These are phyloP conservation scores for Lissonota sp. DNA, from an alignment of 2,888 invertebrate genomes.

Conservation along the genomic window DNA sequence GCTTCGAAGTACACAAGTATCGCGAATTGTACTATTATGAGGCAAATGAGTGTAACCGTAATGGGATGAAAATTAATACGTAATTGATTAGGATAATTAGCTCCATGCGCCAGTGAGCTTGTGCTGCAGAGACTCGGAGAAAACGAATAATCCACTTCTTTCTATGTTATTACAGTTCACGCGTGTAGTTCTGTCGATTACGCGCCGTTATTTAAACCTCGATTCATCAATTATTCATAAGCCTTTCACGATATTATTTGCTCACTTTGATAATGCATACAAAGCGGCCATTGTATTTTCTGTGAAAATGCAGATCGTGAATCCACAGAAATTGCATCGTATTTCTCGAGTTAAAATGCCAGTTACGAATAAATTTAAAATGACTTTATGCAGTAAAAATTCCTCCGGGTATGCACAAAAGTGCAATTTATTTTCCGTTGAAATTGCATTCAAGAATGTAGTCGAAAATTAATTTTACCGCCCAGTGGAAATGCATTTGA, in stretches of 20 bases:
- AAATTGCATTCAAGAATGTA: too few species aligned
- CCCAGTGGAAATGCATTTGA: too few species aligned
- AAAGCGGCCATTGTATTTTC: background rate
- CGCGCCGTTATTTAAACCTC: background rate
- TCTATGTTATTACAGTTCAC: background rate
- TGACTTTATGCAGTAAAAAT: background rate
- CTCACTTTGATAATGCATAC: background rate
- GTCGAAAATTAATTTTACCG: too few species aligned
- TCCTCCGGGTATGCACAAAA: background rate
- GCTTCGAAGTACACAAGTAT: slow-evolving; percentile 30
- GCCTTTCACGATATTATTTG: background rate
- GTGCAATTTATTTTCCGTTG: too few species aligned
- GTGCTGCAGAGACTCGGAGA: slow-evolving; percentile 28
- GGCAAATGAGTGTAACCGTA: slow-evolving; percentile 46
- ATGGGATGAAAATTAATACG: slow-evolving; percentile 52
- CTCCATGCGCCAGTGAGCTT: slow-evolving; percentile 39
- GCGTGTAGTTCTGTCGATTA: slow-evolving; percentile 12
- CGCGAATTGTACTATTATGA: slow-evolving; percentile 35
- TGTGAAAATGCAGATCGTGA: background rate
- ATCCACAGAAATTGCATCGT: background rate
- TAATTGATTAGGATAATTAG: slow-evolving; percentile 60
- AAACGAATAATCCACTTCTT: slow-evolving; percentile 14
- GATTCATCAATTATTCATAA: background rate
- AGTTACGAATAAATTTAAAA: background rate
- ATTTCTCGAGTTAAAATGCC: slow-evolving; percentile 1